Conservation (phyloP, 2,113 vertebrate genomes). For the Oceanites oceanicus region DNA sequence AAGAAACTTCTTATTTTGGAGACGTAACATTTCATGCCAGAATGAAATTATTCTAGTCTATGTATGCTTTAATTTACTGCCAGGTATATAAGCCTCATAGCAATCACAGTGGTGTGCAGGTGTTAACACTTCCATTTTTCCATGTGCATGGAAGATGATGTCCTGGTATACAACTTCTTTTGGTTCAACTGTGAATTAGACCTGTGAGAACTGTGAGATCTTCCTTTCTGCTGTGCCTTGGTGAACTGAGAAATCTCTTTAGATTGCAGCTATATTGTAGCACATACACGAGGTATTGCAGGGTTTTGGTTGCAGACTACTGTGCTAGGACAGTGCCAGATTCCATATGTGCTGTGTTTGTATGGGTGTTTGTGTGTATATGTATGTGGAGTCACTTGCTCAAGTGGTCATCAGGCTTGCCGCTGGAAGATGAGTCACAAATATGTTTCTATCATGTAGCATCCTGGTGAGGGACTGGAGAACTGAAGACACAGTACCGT, state of each 20-base stretch:
- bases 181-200: not conserved
- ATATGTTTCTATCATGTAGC: not conserved
- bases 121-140: not conserved
- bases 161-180: not conserved
- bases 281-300: not conserved
- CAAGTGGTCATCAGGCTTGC: not conserved
- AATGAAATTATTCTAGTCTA: not conserved
- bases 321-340: not conserved
- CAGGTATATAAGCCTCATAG: not conserved
- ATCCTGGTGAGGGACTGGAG: not conserved
- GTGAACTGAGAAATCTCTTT: not conserved
- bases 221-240: not conserved
- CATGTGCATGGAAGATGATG: not conserved
- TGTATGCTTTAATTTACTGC: not conserved
- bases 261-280: rapidly evolving
- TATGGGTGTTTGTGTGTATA: not conserved
- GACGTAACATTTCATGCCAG: not conserved
- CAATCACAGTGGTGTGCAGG: not conserved
- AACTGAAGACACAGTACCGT: not conserved
- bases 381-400: not conserved
- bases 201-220: not conserved
- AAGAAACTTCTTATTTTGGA: not conserved
- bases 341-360: not conserved
- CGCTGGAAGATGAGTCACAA: not conserved
- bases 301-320: not conserved